Conservation (phyloP, 2,888 invertebrate species). For the Phorcus lineatus region DNA sequence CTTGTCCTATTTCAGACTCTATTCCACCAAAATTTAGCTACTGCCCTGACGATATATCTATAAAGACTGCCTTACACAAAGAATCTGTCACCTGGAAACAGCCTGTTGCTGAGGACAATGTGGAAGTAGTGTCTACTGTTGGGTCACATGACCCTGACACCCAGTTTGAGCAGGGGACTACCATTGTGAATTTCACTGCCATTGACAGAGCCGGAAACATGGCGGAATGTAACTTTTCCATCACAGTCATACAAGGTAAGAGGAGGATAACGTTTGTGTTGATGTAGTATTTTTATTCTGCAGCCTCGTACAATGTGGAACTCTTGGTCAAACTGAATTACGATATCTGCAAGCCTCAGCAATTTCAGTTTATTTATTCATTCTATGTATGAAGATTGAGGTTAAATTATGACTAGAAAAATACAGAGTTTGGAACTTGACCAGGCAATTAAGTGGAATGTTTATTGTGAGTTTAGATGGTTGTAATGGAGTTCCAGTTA, state of each 20-base stretch:
- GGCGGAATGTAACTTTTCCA: slow-evolving; percentile 61
- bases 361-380: no score
- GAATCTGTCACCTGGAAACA: slow-evolving; percentile 57
- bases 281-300: no score
- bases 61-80: slow-evolving; percentile 46
- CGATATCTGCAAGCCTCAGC: no score
- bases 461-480: no score
- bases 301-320: no score
- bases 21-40: slow-evolving; percentile 59
- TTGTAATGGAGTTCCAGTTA: no score
- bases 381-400: no score
- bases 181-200: slow-evolving; percentile 61
- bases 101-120: slow-evolving; percentile 64
- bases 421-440: no score
- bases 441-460: no score
- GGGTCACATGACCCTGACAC: slow-evolving; percentile 53
- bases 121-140: slow-evolving; percentile 43
- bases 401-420: no score
- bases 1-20: slow-evolving; percentile 48
- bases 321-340: no score
- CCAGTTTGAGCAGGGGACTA: slow-evolving; percentile 52
- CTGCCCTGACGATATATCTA: slow-evolving; percentile 58
- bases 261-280: background rate
- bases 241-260: slow-evolving; percentile 59
- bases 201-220: slow-evolving; percentile 59